Percentiles rank a stretch among this genome's conserved stretches.
Conservation (phyloP, 1,140 invertebrate genomes). For the Parapsyche elsis region DNA sequence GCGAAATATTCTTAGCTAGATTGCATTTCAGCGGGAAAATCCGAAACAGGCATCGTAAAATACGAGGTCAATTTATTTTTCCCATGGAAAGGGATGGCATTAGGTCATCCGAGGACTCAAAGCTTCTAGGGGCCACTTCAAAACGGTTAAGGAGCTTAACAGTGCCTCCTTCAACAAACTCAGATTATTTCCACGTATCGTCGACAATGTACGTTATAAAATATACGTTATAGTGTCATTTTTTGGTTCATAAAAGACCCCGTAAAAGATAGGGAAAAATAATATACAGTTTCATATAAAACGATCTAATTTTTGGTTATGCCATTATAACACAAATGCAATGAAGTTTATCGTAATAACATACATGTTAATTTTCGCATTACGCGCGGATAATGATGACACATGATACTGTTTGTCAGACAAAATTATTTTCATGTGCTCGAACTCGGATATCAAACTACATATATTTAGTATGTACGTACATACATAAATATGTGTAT, state of each 20-base stretch:
- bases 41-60: constrained; percentile 19
- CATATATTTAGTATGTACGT: neutral
- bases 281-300: too few relatives aligned
- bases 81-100: neutral
- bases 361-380: too few relatives aligned
- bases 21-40: neutral
- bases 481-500: neutral
- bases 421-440: too few relatives aligned
- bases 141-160: constrained; percentile 19
- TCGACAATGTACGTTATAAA: neutral
- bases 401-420: too few relatives aligned
- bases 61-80: neutral
- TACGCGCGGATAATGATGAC: too few relatives aligned
- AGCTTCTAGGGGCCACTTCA: neutral
- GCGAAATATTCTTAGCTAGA: too few relatives aligned
- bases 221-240: neutral
- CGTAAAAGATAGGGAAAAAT: too few relatives aligned
- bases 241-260: neutral
- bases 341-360: too few relatives aligned
- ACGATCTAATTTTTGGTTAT: too few relatives aligned
- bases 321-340: too few relatives aligned
- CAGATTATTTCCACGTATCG: constrained; percentile 9
- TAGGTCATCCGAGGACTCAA: neutral
- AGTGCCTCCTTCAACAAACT: neutral
- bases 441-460: neutral